Base-by-base conservation (phyloP, 2,888 invertebrate genomes). In the Dryocosmus kuriphilus region DNA sequence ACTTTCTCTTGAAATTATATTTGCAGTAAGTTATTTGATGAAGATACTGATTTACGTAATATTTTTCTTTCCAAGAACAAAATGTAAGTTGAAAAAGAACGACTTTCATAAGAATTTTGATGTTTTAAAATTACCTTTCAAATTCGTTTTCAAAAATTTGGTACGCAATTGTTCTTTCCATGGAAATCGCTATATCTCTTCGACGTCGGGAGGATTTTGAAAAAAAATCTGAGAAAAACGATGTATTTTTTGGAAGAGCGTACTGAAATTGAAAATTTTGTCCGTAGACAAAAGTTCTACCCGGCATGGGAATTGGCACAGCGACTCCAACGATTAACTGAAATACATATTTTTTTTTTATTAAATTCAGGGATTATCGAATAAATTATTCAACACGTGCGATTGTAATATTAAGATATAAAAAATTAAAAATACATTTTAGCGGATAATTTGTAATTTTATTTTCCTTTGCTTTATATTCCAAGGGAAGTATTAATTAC, bases 191-290 rank as follows among this genome's bases (percentile, higher is more conserved):
- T 75, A 67, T 80, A 76, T 84, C 84, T 60, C 87, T 87, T 22
- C 85, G 87, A 41, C 86, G 83, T 75, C 84, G 80, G 27, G 83
- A 81, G 63, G 81, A 79, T 73, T 90, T 89, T 80, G 92, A 92
- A 83, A 93, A 94, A 84, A 93, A 93, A 81, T 91, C 91, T 0
- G 93, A 93, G 65, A 94, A 88, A 77, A 93, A 83, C 0, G 93
- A 89, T 57, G 93, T 92, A 84, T 94, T 94, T 75, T 88, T 86
- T 71, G 94, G 93, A 81, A 94, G 90, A 0, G 90, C 41, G 86
- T 94, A 95, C 86, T 95, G 95, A 88, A 94, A 95, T 89, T 95
- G 95, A 79, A 95, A 93, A 89, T 95, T 95, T 75, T 93, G 93
- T 0, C 93, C 93, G 80, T 94, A 94, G 0, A 92, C 90, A 82